Percentiles rank a stretch among this genome's conserved stretches.
phyloP scores from a whole-genome alignment of 2,888 invertebrate genomes.

The Bellardia pandia region DNA sequence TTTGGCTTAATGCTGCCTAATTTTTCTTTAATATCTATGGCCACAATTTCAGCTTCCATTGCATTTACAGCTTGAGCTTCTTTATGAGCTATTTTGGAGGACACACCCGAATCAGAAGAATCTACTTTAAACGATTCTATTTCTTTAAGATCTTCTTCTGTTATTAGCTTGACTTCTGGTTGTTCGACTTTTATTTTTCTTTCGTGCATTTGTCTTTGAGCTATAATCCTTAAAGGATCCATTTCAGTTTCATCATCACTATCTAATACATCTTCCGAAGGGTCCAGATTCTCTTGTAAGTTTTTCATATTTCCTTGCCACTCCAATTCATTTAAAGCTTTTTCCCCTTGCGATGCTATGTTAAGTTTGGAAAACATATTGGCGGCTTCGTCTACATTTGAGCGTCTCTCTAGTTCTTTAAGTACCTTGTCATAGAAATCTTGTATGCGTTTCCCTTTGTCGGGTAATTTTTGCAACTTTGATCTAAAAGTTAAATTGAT shows the following conservation, averaged over 20 bases:
- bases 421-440: constrained; percentile 79
- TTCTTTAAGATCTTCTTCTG: constrained; percentile 80
- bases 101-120: constrained; percentile 71
- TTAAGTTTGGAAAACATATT: constrained; percentile 81
- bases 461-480: constrained; percentile 79
- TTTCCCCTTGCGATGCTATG: constrained; percentile 79
- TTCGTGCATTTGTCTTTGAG: constrained; percentile 81
- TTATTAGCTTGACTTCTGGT: constrained; percentile 79
- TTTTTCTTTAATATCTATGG: constrained; percentile 76
- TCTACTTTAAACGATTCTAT: constrained; percentile 78
- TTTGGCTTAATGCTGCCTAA: constrained; percentile 68
- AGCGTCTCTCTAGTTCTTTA: constrained; percentile 79
- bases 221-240: constrained; percentile 82
- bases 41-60: constrained; percentile 76
- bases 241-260: constrained; percentile 83
- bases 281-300: constrained; percentile 29
- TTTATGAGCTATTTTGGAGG: background rate
- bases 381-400: constrained; percentile 80
- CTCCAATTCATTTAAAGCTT: constrained; percentile 79
- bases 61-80: background rate
- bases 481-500: constrained; percentile 73
- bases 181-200: constrained; percentile 78
- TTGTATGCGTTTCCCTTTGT: constrained; percentile 82
- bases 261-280: constrained; percentile 79
- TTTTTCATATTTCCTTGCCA: constrained; percentile 78